A percentile compares a stretch with the other conserved stretches of the same genome.
Evolutionary conservation across 2,797 vertebrate genomes (phyloP).

Genomic region (Distichodus sexfasciatus): DNA sequence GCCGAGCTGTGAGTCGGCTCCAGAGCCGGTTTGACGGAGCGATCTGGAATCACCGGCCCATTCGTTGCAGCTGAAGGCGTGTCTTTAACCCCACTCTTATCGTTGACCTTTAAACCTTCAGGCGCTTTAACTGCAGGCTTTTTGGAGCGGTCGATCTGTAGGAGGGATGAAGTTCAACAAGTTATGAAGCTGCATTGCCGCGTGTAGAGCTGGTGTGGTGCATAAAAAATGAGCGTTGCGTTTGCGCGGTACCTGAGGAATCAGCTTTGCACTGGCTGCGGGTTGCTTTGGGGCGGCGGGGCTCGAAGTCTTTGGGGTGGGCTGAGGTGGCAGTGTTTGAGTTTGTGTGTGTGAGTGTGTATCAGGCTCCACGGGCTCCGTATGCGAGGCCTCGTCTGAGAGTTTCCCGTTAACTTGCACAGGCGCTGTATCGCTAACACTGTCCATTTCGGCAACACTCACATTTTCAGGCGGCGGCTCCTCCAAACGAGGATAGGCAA

Average conservation of each 20-base stretch:
- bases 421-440: slow-evolving; percentile 50
- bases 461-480: slow-evolving; percentile 79
- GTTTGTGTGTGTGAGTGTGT: background rate
- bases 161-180: slow-evolving; percentile 19
- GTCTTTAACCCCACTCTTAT: slow-evolving; percentile 69
- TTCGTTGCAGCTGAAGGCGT: slow-evolving; percentile 63
- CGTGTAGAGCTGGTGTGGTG: too few relatives aligned
- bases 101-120: slow-evolving; percentile 65
- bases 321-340: slow-evolving; percentile 46
- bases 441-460: slow-evolving; percentile 59
- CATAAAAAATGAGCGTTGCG: too few relatives aligned
- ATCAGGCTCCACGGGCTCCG: slow-evolving; percentile 52
- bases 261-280: slow-evolving; percentile 58
- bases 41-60: slow-evolving; percentile 79
- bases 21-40: slow-evolving; percentile 80
- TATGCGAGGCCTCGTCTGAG: slow-evolving; percentile 50
- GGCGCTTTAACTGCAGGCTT: slow-evolving; percentile 78
- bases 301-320: background rate
- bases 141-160: slow-evolving; percentile 91
- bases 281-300: slow-evolving; percentile 45
- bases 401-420: slow-evolving; percentile 64
- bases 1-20: slow-evolving; percentile 42
- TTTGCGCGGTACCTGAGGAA: slow-evolving; percentile 84
- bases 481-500: slow-evolving; percentile 92
- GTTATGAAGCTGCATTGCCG: too few relatives aligned